Evolutionary conservation across 2,888 invertebrate species (phyloP).

Genomic region (Hypena proboscidalis): DNA sequence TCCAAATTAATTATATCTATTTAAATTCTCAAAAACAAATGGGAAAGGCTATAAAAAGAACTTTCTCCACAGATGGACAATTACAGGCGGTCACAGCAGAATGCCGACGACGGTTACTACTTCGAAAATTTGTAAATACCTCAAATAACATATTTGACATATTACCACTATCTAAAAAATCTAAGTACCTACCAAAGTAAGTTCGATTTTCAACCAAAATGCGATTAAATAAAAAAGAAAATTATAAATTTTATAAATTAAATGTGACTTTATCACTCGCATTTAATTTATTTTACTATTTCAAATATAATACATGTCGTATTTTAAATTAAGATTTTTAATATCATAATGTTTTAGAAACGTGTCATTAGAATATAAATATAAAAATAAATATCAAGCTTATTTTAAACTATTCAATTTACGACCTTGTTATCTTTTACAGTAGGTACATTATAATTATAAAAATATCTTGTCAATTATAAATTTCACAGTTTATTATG

Average conservation of each 20-base stretch:
- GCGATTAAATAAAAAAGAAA: not conserved
- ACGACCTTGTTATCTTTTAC: constrained; percentile 31
- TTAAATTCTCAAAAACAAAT: not conserved
- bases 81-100: constrained; percentile 73
- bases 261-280: constrained; percentile 15
- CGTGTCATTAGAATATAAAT: not conserved
- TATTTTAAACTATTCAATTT: constrained; percentile 27
- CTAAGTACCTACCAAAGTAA: constrained; percentile 28
- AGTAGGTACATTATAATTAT: constrained; percentile 33
- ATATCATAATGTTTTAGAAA: too few relatives aligned
- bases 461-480: constrained; percentile 54
- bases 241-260: constrained; percentile 9
- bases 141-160: constrained; percentile 30
- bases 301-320: constrained; percentile 4
- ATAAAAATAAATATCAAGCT: constrained; percentile 32
- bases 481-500: constrained; percentile 30
- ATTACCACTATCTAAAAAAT: constrained; percentile 29
- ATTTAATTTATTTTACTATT: constrained; percentile 17
- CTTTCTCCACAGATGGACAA: constrained; percentile 69
- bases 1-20: too few relatives aligned
- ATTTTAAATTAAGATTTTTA: too few relatives aligned
- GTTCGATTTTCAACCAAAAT: constrained; percentile 32
- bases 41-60: not conserved
- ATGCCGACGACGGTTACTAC: constrained; percentile 66
- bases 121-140: constrained; percentile 65